Percentiles rank a stretch among this genome's conserved stretches.
Evolutionary conservation across 2,888 invertebrate species (phyloP).

Genomic region (Charanyca ferruginea): DNA sequence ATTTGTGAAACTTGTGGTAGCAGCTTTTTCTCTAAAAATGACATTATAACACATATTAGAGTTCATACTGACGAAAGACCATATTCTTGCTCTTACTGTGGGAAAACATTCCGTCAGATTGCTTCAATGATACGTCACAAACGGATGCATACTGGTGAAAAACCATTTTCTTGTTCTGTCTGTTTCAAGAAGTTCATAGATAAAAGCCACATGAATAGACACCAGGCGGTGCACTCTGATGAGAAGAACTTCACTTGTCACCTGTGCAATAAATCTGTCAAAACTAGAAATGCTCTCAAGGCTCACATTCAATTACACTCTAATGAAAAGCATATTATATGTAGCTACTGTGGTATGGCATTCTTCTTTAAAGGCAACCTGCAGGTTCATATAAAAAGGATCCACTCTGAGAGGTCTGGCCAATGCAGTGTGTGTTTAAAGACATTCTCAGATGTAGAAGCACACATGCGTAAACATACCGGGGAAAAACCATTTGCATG

Average conservation of each 20-base stretch:
- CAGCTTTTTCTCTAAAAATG: slow-evolving; percentile 82
- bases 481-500: slow-evolving; percentile 89
- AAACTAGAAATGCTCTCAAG: slow-evolving; percentile 87
- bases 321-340: slow-evolving; percentile 84
- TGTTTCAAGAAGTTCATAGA: slow-evolving; percentile 84
- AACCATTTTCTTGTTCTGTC: slow-evolving; percentile 80
- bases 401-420: slow-evolving; percentile 91
- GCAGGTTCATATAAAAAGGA: slow-evolving; percentile 88
- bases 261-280: slow-evolving; percentile 88
- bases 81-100: slow-evolving; percentile 81
- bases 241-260: slow-evolving; percentile 90
- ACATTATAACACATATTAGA: slow-evolving; percentile 84
- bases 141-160: slow-evolving; percentile 85
- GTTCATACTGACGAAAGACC: slow-evolving; percentile 85
- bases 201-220: slow-evolving; percentile 79
- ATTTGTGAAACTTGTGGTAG: slow-evolving; percentile 87
- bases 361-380: slow-evolving; percentile 91
- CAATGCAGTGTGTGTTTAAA: slow-evolving; percentile 89
- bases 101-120: slow-evolving; percentile 80
- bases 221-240: slow-evolving; percentile 83
- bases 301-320: slow-evolving; percentile 86
- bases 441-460: slow-evolving; percentile 89
- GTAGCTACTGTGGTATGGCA: slow-evolving; percentile 85
- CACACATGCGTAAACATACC: slow-evolving; percentile 91
- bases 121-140: slow-evolving; percentile 85